Evolutionary conservation across 2,888 invertebrate species (phyloP).

Genomic region (Plagiodera versicolora): DNA sequence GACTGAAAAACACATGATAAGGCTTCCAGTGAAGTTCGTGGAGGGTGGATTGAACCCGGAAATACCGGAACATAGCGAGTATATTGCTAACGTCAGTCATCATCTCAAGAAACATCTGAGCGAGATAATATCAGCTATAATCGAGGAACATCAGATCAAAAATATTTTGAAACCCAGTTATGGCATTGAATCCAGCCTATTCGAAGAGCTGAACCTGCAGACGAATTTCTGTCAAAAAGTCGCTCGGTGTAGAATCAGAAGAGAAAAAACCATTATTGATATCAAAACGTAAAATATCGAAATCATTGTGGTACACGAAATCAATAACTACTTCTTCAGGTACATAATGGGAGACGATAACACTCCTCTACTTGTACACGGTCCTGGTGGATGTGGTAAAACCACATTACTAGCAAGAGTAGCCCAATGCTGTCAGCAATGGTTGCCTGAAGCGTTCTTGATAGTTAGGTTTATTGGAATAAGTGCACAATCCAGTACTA

Average conservation of each 20-base stretch:
- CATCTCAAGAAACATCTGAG: conserved; percentile 70
- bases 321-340: conserved; percentile 51
- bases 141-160: conserved; percentile 67
- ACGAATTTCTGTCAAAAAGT: conserved; percentile 71
- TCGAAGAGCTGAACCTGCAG: conserved; percentile 74
- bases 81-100: conserved; percentile 64
- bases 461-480: conserved; percentile 66
- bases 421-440: conserved; percentile 65
- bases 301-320: neutral
- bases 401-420: conserved; percentile 77
- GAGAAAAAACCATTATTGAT: conserved; percentile 69
- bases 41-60: conserved; percentile 58
- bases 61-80: conserved; percentile 63
- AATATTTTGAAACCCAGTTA: conserved; percentile 61
- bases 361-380: conserved; percentile 72
- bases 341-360: conserved; percentile 66
- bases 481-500: conserved; percentile 67
- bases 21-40: conserved; percentile 59
- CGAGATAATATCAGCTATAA: conserved; percentile 68
- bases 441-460: conserved; percentile 63
- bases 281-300: conserved; percentile 62
- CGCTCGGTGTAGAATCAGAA: conserved; percentile 69
- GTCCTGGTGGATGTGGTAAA: conserved; percentile 82
- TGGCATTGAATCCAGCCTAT: conserved; percentile 64
- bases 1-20: conserved; percentile 72